A percentile compares a stretch with the other conserved stretches of the same genome.
These are phyloP conservation scores for Heliconius ethilla DNA, from an alignment of 2,888 invertebrate species.

Conservation along the genomic window DNA sequence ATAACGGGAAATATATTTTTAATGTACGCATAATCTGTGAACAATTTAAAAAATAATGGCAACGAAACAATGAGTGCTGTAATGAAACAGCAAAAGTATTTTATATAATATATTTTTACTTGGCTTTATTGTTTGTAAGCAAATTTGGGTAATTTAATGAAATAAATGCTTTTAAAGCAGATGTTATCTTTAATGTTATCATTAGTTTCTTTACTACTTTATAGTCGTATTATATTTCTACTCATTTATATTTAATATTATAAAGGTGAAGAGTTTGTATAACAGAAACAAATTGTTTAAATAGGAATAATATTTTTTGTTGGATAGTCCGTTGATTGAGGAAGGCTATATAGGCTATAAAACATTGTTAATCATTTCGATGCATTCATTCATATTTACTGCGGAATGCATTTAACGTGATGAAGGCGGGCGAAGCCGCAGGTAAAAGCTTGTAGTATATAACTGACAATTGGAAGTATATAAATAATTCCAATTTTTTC, in stretches of 20 bases:
- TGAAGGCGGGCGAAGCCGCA: too few species aligned
- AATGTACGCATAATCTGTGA: not conserved
- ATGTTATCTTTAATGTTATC: not conserved
- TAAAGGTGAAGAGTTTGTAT: not conserved
- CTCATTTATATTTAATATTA: not conserved
- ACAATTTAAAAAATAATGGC: not conserved
- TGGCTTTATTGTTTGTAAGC: slow-evolving; percentile 15
- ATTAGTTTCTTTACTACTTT: not conserved
- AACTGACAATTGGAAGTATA: too few species aligned
- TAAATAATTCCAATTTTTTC: not conserved
- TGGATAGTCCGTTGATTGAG: not conserved
- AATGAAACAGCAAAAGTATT: not conserved
- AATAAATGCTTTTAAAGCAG: not conserved
- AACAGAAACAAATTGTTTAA: not conserved
- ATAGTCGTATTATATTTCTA: not conserved
- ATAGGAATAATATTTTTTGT: not conserved
- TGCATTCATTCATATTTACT: not conserved
- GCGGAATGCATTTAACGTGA: not conserved
- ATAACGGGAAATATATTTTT: not conserved
- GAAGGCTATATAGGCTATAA: not conserved
- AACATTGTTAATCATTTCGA: not conserved
- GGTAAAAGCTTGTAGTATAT: too few species aligned
- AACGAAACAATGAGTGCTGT: slow-evolving; percentile 12
- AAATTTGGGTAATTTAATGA: slow-evolving; percentile 4
- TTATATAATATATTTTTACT: slow-evolving; percentile 6